These are phyloP conservation scores for Mactromeris polynyma DNA, from an alignment of 2,888 invertebrate species.

Conservation along the genomic window DNA sequence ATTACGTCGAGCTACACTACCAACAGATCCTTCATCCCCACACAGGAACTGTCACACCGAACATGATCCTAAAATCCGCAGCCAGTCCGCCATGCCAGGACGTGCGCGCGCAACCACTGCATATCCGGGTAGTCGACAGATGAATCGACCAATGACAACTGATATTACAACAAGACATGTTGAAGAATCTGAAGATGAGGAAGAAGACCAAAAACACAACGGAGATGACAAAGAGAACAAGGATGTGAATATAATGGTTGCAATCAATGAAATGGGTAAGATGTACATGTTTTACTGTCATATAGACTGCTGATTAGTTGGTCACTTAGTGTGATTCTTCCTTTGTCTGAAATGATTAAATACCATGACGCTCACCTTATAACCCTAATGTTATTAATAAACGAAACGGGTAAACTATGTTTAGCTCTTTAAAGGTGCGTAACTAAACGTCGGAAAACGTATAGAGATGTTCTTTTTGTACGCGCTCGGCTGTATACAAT, in stretches of 20 bases:
- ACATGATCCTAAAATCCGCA: conserved; percentile 45
- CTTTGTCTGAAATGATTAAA: too few species aligned
- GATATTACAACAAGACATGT: conserved; percentile 29
- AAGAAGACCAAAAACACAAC: conserved; percentile 2
- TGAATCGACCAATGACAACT: conserved; percentile 50
- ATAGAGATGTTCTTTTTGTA: too few species aligned
- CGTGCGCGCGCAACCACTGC: conserved; percentile 26
- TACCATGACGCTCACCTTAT: too few species aligned
- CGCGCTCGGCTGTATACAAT: too few species aligned
- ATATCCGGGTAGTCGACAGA: conserved; percentile 26
- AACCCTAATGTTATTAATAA: too few species aligned
- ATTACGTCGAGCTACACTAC: conserved; percentile 46
- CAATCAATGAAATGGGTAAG: conserved; percentile 26
- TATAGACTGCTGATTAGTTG: too few species aligned
- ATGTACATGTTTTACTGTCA: background rate
- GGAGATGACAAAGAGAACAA: conserved; percentile 44
- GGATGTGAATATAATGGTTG: conserved; percentile 52
- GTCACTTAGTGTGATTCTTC: too few species aligned
- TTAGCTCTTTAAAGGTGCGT: too few species aligned
- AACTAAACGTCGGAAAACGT: too few species aligned
- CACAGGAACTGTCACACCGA: conserved; percentile 42
- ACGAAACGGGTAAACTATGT: too few species aligned
- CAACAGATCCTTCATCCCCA: conserved; percentile 31
- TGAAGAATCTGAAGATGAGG: background rate
- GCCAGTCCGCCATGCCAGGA: conserved; percentile 57